These are phyloP conservation scores for Barnardius zonarius DNA, from an alignment of 2,113 vertebrate species.

Conservation along the genomic window DNA sequence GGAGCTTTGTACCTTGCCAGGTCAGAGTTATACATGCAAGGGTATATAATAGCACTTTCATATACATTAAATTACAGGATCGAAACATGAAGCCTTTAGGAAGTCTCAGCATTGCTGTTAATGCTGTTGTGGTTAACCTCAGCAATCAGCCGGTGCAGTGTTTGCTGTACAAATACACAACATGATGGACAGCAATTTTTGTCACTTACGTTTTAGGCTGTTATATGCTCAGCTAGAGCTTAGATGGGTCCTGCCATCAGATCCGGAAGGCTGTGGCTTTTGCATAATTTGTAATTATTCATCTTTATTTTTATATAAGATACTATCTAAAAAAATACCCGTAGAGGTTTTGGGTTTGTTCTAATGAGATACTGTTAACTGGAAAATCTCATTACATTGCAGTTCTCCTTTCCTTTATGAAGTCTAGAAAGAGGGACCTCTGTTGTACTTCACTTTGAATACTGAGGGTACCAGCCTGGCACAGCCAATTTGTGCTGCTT, in stretches of 20 bases:
- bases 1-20: not conserved
- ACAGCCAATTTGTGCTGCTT: not conserved
- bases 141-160: not conserved
- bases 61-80: not conserved
- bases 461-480: not conserved
- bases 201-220: not conserved
- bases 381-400: constrained; percentile 12
- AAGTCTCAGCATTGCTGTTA: not conserved
- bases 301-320: not conserved
- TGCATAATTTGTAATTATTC: not conserved
- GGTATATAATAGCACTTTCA: not conserved
- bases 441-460: not conserved
- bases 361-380: not conserved
- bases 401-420: not conserved
- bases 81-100: not conserved
- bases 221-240: not conserved
- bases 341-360: not conserved
- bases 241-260: not conserved
- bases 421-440: not conserved
- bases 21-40: not conserved
- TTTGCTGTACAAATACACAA: not conserved
- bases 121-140: not conserved
- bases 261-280: not conserved
- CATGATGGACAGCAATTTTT: not conserved
- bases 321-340: not conserved